These are phyloP conservation scores for Anarrhichthys ocellatus DNA, from an alignment of 2,113 vertebrate genomes.

Conservation along the genomic window DNA sequence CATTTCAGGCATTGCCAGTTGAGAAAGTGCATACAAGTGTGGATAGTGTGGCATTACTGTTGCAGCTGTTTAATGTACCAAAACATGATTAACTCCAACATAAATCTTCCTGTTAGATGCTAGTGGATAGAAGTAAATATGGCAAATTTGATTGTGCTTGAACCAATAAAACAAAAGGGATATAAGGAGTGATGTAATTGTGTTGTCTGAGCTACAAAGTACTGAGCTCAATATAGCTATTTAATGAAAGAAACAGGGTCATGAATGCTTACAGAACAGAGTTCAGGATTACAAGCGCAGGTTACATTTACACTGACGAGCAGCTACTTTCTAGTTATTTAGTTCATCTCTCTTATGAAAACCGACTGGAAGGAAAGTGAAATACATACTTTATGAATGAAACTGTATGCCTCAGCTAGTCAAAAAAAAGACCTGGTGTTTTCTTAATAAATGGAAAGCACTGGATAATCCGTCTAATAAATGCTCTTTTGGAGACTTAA, in stretches of 20 bases:
- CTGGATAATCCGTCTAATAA: background rate
- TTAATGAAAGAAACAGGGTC: background rate
- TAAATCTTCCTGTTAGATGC: background rate
- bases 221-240: background rate
- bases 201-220: background rate
- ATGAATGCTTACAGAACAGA: background rate
- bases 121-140: background rate
- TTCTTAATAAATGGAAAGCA: slow-evolving; percentile 15
- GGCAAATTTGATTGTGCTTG: background rate
- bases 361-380: background rate
- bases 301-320: background rate
- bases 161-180: background rate
- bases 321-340: background rate
- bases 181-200: background rate
- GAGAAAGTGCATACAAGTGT: background rate
- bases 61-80: background rate
- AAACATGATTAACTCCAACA: background rate
- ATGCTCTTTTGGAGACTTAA: slow-evolving; percentile 17
- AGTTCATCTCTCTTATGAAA: slow-evolving; percentile 16
- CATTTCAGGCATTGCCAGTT: background rate
- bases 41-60: background rate
- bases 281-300: slow-evolving; percentile 1
- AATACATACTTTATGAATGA: slow-evolving; percentile 3
- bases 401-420: background rate
- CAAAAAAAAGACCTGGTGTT: background rate